These are phyloP conservation scores for Epiblema foenella DNA, from an alignment of 2,888 invertebrate genomes.

Conservation along the genomic window DNA sequence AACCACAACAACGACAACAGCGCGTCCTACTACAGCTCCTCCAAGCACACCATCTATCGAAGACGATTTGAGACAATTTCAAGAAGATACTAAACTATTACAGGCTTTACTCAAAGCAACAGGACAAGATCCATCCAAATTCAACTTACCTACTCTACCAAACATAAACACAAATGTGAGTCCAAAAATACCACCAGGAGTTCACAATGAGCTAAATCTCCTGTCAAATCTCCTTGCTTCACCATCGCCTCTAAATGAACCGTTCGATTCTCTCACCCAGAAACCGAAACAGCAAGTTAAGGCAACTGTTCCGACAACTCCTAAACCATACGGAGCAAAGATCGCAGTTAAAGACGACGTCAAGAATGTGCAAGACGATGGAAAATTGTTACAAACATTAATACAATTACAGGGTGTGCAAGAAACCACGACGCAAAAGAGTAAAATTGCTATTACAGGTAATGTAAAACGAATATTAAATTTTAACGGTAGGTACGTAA, in stretches of 20 bases:
- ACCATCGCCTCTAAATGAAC: constrained; percentile 70
- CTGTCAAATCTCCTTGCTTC: constrained; percentile 72
- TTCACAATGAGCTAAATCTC: constrained; percentile 66
- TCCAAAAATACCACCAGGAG: constrained; percentile 57
- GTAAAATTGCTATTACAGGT: constrained; percentile 78
- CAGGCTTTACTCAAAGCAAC: constrained; percentile 79
- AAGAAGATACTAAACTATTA: constrained; percentile 79
- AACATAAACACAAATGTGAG: constrained; percentile 68
- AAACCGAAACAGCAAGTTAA: constrained; percentile 59
- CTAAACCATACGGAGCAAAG: constrained; percentile 71
- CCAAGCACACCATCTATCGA: constrained; percentile 70
- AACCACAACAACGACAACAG: constrained; percentile 64
- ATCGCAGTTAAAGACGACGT: constrained; percentile 73
- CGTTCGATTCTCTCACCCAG: constrained; percentile 68
- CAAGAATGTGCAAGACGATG: constrained; percentile 74
- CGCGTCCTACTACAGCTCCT: constrained; percentile 63
- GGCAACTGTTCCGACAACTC: constrained; percentile 56
- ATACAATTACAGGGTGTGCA: constrained; percentile 78
- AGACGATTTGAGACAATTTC: constrained; percentile 79
- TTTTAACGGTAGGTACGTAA: neutral
- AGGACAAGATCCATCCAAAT: constrained; percentile 77
- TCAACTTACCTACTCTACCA: constrained; percentile 75
- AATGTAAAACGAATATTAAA: constrained; percentile 43
- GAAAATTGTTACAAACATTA: constrained; percentile 78
- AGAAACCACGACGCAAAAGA: constrained; percentile 73